Base-by-base conservation (phyloP, 2,888 invertebrate species). In the Torymus auratus region DNA sequence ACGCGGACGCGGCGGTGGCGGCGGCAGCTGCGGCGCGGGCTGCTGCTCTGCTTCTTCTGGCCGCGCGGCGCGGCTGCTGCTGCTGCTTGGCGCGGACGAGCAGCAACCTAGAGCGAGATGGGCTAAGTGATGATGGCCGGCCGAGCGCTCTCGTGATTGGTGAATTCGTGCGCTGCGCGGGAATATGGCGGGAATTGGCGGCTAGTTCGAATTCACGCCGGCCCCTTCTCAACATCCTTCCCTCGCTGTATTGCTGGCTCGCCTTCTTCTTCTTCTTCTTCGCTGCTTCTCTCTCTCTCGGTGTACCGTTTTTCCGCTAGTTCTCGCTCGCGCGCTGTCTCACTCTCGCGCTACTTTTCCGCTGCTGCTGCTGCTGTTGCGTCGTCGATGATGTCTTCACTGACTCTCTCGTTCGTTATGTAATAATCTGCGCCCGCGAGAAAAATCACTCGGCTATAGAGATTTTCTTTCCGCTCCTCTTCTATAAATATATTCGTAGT, bases 151-250 rank as follows among this genome's bases (percentile, higher is more conserved):
- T 23, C 15, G 41, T 50, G 11, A 73, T 73, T 64, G 69, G 77
- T 64, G 72, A 71, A 58, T 61, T 61, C 64, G 61, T 14, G 13
- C 7, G 53, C 2, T 53, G 23, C 41, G 20, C 17, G 53, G 55
- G 17, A 78, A 79, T 5, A 67, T 74, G 78, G 61, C 76, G 64
- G 56, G 60, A 65, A 55, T 55, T 58, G 64, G 64, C 79, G 77
- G 55, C 64, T 53, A 20, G 23, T 75, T 80, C 65, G 65, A 80
- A 79, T 73, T 28, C 60, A 55, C 11, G 53, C 58, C 70, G 52
- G 15, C 52, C 77, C 28, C 65, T 55, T n/a, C 15, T 78, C 73
- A 68, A 73, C 78, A 78, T 73, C 50, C 78, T 78, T 68, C 56
- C 53, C 20, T 15, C 52, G n/a, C 60, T 56, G 2, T n/a, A 15